Percentiles rank a stretch among this genome's conserved stretches.
These are phyloP conservation scores for Thecophora atra DNA, from an alignment of 2,888 invertebrate genomes.

Conservation along the genomic window DNA sequence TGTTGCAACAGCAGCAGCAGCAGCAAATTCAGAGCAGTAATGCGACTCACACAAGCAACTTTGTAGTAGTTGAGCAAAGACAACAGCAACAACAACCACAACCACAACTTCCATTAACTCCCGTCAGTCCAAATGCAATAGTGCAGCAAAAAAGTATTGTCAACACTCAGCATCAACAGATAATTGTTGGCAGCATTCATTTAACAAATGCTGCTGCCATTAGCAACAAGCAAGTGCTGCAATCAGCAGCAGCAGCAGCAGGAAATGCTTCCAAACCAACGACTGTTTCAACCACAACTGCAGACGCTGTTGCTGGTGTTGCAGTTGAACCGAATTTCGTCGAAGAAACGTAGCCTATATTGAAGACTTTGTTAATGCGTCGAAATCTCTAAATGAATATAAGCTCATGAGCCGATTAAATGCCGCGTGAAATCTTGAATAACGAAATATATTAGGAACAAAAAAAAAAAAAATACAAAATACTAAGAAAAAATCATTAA, in stretches of 20 bases:
- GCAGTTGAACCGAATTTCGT: conserved; percentile 46
- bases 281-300: conserved; percentile 40
- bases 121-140: conserved; percentile 63
- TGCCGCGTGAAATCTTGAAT: not conserved
- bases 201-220: conserved; percentile 44
- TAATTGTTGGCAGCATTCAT: conserved; percentile 56
- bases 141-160: conserved; percentile 51
- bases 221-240: conserved; percentile 39
- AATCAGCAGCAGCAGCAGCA: conserved; percentile 45
- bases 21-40: conserved; percentile 31
- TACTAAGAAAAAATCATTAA: too few species aligned
- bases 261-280: conserved; percentile 40
- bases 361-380: conserved; percentile 65
- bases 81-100: conserved; percentile 47
- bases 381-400: conserved; percentile 46
- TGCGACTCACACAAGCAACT: conserved; percentile 31
- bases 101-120: conserved; percentile 62
- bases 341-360: conserved; percentile 67
- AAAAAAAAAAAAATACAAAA: not conserved
- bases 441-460: not conserved
- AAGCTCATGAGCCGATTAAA: not conserved
- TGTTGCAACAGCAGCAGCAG: conserved; percentile 47
- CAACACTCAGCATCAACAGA: conserved; percentile 44
- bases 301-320: conserved; percentile 47
- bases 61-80: conserved; percentile 40